These are phyloP conservation scores for Melanaphis sacchari DNA, from an alignment of 1,140 invertebrate genomes.

Conservation along the genomic window DNA sequence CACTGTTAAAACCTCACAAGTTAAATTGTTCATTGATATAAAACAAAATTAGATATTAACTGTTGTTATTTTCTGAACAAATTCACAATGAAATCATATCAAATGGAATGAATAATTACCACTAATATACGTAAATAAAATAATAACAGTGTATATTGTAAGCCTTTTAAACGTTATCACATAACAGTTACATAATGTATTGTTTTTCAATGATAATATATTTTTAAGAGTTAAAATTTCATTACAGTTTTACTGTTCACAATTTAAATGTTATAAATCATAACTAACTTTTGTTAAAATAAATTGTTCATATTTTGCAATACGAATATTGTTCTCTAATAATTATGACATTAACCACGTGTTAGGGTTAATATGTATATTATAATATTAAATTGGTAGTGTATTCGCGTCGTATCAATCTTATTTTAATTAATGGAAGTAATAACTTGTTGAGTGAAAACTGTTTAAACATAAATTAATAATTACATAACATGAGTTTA, in stretches of 20 bases:
- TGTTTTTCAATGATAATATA: background rate
- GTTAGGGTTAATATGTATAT: background rate
- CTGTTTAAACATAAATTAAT: background rate
- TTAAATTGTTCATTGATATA: background rate
- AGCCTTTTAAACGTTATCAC: background rate
- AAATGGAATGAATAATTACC: background rate
- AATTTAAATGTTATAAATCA: background rate
- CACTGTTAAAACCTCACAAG: background rate
- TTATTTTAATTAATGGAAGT: background rate
- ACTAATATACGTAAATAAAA: background rate
- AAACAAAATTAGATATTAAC: too few relatives aligned
- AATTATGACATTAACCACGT: background rate
- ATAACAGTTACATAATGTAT: background rate
- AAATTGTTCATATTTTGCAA: background rate
- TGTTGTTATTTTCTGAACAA: background rate
- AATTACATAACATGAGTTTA: background rate
- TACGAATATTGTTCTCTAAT: background rate
- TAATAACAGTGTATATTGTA: background rate
- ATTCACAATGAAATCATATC: background rate
- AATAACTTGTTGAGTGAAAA: background rate
- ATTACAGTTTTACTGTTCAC: background rate
- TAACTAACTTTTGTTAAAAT: background rate
- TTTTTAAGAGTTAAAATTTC: background rate
- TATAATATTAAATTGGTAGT: background rate
- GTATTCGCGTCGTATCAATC: background rate